Conservation (phyloP, 1,140 invertebrate species). For the Eriosoma lanigerum region DNA sequence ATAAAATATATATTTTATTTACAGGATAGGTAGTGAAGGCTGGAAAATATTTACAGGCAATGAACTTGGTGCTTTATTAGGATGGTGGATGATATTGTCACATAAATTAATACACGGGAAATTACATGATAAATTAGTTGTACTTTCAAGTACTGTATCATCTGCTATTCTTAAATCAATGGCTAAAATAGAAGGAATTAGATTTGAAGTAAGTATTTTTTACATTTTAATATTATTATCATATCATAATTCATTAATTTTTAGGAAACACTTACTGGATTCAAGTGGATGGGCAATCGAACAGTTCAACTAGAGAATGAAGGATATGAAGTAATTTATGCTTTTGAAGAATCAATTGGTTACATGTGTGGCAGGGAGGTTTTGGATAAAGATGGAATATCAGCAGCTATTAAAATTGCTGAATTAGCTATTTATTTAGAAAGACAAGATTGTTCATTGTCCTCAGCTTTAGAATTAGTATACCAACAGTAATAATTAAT, state of each 20-base stretch:
- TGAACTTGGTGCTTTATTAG: slow-evolving; percentile 91
- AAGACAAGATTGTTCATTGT: slow-evolving; percentile 53
- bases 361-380: slow-evolving; percentile 90
- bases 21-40: slow-evolving; percentile 59
- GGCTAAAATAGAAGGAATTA: slow-evolving; percentile 77
- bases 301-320: slow-evolving; percentile 68
- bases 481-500: slow-evolving; percentile 8
- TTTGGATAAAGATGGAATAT: slow-evolving; percentile 95
- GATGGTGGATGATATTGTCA: slow-evolving; percentile 85
- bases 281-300: slow-evolving; percentile 99
- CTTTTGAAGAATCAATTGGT: slow-evolving; percentile 93
- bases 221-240: background rate
- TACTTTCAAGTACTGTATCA: slow-evolving; percentile 87
- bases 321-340: slow-evolving; percentile 82
- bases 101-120: slow-evolving; percentile 60
- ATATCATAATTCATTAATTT: slow-evolving; percentile 49
- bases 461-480: slow-evolving; percentile 31
- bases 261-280: slow-evolving; percentile 95
- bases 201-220: slow-evolving; percentile 68
- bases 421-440: slow-evolving; percentile 78
- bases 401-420: slow-evolving; percentile 75
- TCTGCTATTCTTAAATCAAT: slow-evolving; percentile 93
- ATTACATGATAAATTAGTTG: slow-evolving; percentile 58
- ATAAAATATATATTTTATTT: background rate
- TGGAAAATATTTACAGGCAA: slow-evolving; percentile 97